Conservation (phyloP, 2,113 vertebrate genomes). For the Notarius lentiginosus region DNA sequence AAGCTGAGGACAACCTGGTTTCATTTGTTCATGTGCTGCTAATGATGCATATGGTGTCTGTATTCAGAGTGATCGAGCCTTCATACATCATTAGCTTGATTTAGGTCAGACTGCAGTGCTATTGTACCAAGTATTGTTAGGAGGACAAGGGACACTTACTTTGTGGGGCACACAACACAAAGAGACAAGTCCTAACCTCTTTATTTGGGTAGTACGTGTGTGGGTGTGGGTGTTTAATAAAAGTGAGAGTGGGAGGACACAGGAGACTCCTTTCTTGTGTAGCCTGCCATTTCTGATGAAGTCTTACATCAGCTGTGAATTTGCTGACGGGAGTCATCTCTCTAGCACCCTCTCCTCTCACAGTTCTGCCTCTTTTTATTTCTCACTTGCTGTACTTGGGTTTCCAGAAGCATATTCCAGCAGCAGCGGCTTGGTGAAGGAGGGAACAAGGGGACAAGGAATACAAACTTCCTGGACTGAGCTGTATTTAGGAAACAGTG, state of each 20-base stretch:
- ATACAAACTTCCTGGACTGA: background rate
- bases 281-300: constrained; percentile 5
- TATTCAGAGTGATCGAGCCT: constrained; percentile 1
- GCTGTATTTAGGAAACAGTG: constrained; percentile 35
- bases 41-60: background rate
- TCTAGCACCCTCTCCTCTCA: constrained; percentile 9
- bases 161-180: constrained; percentile 9
- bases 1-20: background rate
- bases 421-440: background rate
- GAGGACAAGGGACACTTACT: background rate
- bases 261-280: constrained; percentile 16
- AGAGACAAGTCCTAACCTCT: constrained; percentile 16
- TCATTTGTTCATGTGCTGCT: background rate
- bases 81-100: constrained; percentile 15
- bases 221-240: constrained; percentile 26
- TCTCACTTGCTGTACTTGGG: constrained; percentile 11
- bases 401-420: background rate
- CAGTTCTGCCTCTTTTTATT: background rate
- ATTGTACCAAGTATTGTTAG: background rate
- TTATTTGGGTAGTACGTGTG: constrained; percentile 14
- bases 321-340: background rate
- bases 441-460: constrained; percentile 5
- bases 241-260: constrained; percentile 33
- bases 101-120: background rate
- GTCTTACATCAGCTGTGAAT: constrained; percentile 51